Base-by-base conservation (phyloP, 2,113 vertebrate species). In the Istiophorus platypterus region DNA sequence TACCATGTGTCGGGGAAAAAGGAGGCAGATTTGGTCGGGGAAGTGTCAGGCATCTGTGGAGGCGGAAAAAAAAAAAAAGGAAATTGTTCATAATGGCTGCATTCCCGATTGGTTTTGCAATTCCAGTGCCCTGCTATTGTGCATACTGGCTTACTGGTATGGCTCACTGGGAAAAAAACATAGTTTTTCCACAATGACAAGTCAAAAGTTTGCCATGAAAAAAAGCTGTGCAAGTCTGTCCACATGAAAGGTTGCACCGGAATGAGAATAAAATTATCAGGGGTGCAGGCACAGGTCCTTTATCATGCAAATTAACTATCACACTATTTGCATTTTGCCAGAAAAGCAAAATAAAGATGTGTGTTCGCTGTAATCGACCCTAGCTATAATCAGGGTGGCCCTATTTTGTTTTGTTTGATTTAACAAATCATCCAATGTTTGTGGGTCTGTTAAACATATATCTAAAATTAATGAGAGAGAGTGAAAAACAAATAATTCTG, bases 1-100 rank as follows among this genome's bases (percentile, higher is more conserved):
- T 97, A 99, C 98, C 98, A 99, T 79, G 96, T 97, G 87, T 99
- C 98, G 0, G 98, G 96, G 51, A 97, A 98, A 91, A 97, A 96
- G 42, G 97, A 96, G 17, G 95, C 93, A 10, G 98, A 94, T 93
- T 97, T 98, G 82, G 97, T 96, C 0, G 97, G 98, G 47, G 98
- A 99, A 34, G 95, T 92, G 51, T 98, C 98, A 14, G 94, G 94
- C 91, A 97, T 94, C 98, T 99, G 92, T 37, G n/a, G n/a, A n/a
- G n/a, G n/a, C n/a, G n/a, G n/a, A n/a, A 12, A 67, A 29, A 58
- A 17, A 8, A 57, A n/a, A 42, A 71, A 10, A 49, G 24, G 9
- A 47, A 29, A 72, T 74, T 24, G 61, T 0, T 15, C 8, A 57
- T 34, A 18, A 18, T 51, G 12, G 18, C n/a, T 52, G 5, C 13